phyloP scores from a whole-genome alignment of 2,113 vertebrate genomes.

The Silurus glanis region DNA sequence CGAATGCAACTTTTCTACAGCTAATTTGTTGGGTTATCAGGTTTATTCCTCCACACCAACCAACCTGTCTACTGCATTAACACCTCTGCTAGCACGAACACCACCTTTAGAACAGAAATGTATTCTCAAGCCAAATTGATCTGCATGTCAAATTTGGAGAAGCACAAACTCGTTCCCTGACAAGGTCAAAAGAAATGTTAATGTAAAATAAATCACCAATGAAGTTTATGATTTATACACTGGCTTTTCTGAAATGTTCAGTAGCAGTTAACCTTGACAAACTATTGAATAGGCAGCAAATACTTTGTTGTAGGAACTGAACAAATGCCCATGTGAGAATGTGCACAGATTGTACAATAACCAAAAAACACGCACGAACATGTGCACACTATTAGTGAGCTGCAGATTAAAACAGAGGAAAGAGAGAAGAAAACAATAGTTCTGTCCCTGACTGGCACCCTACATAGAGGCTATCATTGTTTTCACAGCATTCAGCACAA shows the following conservation, averaged over 20 bases:
- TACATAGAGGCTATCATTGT: constrained; percentile 17
- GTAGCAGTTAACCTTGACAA: background rate
- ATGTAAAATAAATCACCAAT: constrained; percentile 14
- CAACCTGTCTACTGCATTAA: background rate
- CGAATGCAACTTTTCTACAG: background rate
- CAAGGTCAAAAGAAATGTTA: background rate
- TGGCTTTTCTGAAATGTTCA: background rate
- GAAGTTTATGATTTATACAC: background rate
- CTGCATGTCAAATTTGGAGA: constrained; percentile 38
- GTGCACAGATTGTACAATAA: background rate
- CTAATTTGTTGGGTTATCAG: constrained; percentile 13
- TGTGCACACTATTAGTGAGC: background rate
- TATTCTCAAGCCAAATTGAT: constrained; percentile 43
- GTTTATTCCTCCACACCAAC: background rate
- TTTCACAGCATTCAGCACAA: constrained; percentile 7
- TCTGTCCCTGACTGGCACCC: background rate
- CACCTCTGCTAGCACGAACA: constrained; percentile 19
- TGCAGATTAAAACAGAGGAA: background rate
- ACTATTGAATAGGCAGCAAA: background rate
- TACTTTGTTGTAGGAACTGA: background rate
- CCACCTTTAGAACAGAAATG: constrained; percentile 36
- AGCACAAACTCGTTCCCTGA: constrained; percentile 5
- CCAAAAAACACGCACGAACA: background rate
- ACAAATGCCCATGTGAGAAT: constrained; percentile 6
- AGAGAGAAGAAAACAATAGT: background rate